Evolutionary conservation across 2,113 vertebrate species (phyloP), one percentile per base, ranked within the genome.

Genomic region (Alexandromys fortis): DNA sequence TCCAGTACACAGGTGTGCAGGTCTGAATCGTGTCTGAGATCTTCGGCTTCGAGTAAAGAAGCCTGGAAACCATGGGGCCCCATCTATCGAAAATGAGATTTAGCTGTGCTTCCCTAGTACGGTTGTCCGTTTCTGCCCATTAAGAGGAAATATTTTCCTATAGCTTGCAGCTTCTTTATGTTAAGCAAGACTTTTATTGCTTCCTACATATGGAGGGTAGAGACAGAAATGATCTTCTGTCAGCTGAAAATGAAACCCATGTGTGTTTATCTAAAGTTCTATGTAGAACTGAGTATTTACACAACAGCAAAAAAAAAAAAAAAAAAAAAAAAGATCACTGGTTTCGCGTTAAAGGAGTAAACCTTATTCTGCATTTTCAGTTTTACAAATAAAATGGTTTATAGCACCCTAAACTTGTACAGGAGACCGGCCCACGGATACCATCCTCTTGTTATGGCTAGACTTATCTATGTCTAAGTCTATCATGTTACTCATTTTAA

Each of bases 131-230:
- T 83, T 88, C 68, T 73, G 16, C 61, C 73, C 38, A 68, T 49
- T 17, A 26, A 67, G 65, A 61, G 49, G 26, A 90, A 65, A 91
- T 12, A 85, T 19, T 49, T 85, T 58, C 10, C 38, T 67, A 45
- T 28, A n/a, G 78, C 49, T 85, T 76, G 42, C 11, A 79, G 42
- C 16, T 79, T 90, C 42, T 90, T 90, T 75, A 92, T 92, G 75
- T 92, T 76, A 58, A 94, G 7, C 42, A 86, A 94, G 19, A 91
- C 30, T 92, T 79, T 90, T 75, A 75, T 63, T 86, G 33, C n/a
- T 81, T 86, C 47, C 89, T 94, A 63, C 75, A 75, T 70, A 76
- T 70, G 21, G 89, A 92, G 3, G 63, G 35, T 42, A 86, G 49
- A 38, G 49, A 22, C 26, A 76, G n/a, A 92, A 94, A 94, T 58